Base-by-base conservation (phyloP, 2,888 invertebrate genomes). In the Coenonympha arcania region DNA sequence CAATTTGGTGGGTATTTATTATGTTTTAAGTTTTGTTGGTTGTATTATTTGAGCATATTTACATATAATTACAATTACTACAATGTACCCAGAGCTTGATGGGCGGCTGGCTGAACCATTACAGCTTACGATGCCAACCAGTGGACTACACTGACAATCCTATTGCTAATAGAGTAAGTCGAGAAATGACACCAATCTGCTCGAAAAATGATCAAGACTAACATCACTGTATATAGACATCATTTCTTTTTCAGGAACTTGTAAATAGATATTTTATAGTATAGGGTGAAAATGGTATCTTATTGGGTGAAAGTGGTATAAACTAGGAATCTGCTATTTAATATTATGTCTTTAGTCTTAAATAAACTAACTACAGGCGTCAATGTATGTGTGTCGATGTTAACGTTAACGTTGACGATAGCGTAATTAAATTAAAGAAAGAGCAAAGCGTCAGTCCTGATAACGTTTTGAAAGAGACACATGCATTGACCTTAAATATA, bases 61-160 rank as follows among this genome's bases (percentile, higher is more conserved):
- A 45, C 11, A 33, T 57, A 61, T n/a, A 33, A 33, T 16, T 33
- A 15, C 66, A 69, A 74, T 75, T 74, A 56, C 66, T 71, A 68
- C 71, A 69, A 79, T 88, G 68, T 69, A 68, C 71, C 72, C 76
- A 94, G 94, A 91, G 92, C 85, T 89, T 93, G 88, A 92, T 92
- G 91, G 92, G 93, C 72, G 95, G 95, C 78, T 96, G 95, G 95
- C 92, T 93, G 90, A 90, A 90, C 73, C 91, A 94, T 74, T 96
- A 96, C 91, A 94, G 91, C 84, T 91, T 92, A 76, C 90, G 90
- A 74, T 96, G 96, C 88, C 94, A 96, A 87, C 95, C 95, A 55
- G 95, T 96, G 80, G 95, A 96, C 89, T 93, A 94, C 88, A 89
- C 92, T 66, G 89, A 91, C 82, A 91, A 90, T 80, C 90, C 92